These are phyloP conservation scores for Remorina albescens DNA, from an alignment of 2,797 vertebrate species.

Conservation along the genomic window DNA sequence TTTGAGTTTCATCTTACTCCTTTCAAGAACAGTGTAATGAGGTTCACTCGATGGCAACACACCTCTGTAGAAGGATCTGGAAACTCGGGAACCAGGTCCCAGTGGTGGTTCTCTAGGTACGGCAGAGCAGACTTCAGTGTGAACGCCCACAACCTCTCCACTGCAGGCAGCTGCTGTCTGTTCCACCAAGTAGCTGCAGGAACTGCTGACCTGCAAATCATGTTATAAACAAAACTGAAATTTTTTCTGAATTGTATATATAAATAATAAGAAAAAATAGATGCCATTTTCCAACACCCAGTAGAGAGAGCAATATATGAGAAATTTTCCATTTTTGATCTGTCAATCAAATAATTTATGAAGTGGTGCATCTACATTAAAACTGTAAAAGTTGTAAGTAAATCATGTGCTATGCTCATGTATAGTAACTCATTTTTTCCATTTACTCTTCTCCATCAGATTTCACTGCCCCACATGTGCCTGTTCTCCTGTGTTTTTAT, in stretches of 20 bases:
- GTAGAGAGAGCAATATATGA: not conserved
- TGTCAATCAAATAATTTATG: constrained; percentile 42
- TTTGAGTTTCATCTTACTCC: not conserved
- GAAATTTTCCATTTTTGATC: constrained; percentile 45
- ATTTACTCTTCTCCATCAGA: too few species aligned
- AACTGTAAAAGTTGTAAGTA: not conserved
- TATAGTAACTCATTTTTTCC: too few species aligned
- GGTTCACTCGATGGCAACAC: not conserved
- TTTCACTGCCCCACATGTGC: not conserved
- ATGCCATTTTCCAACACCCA: not conserved
- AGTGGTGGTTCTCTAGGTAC: constrained; percentile 48
- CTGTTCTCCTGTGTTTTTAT: not conserved
- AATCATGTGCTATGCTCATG: too few species aligned
- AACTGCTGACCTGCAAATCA: constrained; percentile 47
- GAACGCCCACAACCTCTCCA: constrained; percentile 81
- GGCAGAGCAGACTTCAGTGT: constrained; percentile 72
- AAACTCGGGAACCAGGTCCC: constrained; percentile 77
- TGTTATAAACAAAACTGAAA: not conserved
- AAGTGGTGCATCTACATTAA: not conserved
- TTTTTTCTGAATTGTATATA: too few species aligned
- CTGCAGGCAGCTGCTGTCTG: constrained; percentile 67
- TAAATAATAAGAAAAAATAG: not conserved
- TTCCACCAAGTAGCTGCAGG: constrained; percentile 79
- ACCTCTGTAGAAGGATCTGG: constrained; percentile 78
- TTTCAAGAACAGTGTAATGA: not conserved